These are phyloP conservation scores for Bucco capensis DNA, from an alignment of 2,113 vertebrate genomes.

Conservation along the genomic window DNA sequence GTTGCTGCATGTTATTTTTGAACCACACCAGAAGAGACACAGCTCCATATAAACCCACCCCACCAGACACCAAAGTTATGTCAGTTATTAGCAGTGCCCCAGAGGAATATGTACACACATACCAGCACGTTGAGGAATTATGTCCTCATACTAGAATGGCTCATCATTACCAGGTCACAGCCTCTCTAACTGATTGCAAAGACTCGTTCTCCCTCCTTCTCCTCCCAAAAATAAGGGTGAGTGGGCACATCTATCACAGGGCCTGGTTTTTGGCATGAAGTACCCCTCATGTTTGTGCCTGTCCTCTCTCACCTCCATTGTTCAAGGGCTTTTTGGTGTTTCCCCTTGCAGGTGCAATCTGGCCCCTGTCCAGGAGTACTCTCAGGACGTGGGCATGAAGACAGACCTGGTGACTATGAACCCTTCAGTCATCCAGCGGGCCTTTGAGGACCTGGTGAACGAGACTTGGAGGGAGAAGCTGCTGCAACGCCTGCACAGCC, in stretches of 20 bases:
- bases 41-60: neutral
- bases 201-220: neutral
- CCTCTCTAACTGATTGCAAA: neutral
- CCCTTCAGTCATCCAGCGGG: slow-evolving; percentile 92
- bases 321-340: neutral
- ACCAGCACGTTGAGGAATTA: neutral
- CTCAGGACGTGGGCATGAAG: slow-evolving; percentile 83
- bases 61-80: neutral
- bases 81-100: neutral
- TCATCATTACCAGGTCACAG: neutral
- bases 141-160: neutral
- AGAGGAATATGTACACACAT: neutral
- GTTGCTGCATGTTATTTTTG: neutral
- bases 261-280: neutral
- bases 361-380: slow-evolving; percentile 90
- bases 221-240: accelerated
- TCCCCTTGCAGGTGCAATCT: slow-evolving; percentile 84
- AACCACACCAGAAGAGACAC: neutral
- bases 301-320: neutral
- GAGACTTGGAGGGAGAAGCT: slow-evolving; percentile 88
- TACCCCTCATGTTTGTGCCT: accelerated
- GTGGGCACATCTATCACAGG: neutral
- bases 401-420: slow-evolving; percentile 96
- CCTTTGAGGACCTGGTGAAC: slow-evolving; percentile 90
- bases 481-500: slow-evolving; percentile 82